Base-by-base conservation (phyloP, 2,113 vertebrate species). In the Menidia beryllina region DNA sequence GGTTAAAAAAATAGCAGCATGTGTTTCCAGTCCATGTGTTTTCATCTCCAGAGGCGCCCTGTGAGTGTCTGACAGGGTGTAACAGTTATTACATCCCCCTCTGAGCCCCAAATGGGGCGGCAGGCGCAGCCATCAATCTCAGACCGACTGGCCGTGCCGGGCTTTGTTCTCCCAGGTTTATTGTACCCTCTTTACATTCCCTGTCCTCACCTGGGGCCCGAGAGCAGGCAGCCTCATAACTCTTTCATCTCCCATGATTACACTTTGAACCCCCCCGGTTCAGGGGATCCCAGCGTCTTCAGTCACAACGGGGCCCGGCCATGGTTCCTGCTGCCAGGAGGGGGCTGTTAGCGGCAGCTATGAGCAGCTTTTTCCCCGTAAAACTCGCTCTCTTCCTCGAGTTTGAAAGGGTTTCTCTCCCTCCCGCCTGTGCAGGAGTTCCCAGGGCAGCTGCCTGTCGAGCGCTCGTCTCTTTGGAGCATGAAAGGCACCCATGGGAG, bases 401-500 rank as follows among this genome's bases (percentile, higher is more conserved):
- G 52, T 83, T 83, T 64, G n/a, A n/a, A 8, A 50, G 38, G 61
- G 14, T 60, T 30, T 57, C 45, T 72, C 47, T 70, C 52, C 52
- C 77, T 25, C 63, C 27, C 25, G 19, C 41, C 20, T 60, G 48
- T 76, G 54, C 25, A 61, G 51, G 62, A 23, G 53, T 55, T 81
- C 75, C 75, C 66, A 60, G 74, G 69, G 81, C 65, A 64, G 65
- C 74, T 63, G 74, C 77, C 79, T 87, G 73, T 85, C 77, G 80
- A 53, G 41, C 19, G 30, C 72, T 84, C 64, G 81, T 68, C 69
- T 77, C 47, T 14, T 24, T n/a, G 45, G 65, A 75, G 79, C 8
- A 3, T 34, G 73, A 51, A 62, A 26, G 58, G 57, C 63, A 66
- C 61, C 55, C 64, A 49, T 14, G 73, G 79, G 70, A 77, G 60